A percentile compares a stretch with the other conserved stretches of the same genome.
Evolutionary conservation across 37 sponge, comb jelly and placozoan species (phyloP).

Genomic region (Chondrilla cf. caribensis): DNA sequence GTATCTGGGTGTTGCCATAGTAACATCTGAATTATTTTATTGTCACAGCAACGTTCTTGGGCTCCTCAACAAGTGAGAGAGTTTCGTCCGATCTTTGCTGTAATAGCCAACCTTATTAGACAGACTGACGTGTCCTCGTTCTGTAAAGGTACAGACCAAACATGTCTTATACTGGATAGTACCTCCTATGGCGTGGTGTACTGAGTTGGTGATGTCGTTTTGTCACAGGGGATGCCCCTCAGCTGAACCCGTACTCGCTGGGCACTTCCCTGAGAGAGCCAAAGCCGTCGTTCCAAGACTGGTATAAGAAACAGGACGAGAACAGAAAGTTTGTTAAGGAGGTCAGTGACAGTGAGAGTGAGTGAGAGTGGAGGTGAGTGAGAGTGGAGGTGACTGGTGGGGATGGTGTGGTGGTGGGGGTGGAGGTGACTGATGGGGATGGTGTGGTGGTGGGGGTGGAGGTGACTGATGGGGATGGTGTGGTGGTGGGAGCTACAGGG

Average conservation of each 20-base stretch:
- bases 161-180: too few relatives aligned
- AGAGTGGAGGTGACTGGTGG: too few relatives aligned
- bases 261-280: background rate
- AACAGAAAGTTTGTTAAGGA: constrained; percentile 13
- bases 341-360: background rate
- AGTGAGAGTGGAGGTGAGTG: too few relatives aligned
- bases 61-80: background rate
- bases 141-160: background rate
- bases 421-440: too few relatives aligned
- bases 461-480: too few relatives aligned
- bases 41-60: background rate
- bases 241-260: background rate
- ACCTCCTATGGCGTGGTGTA: too few relatives aligned
- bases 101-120: background rate
- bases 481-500: too few relatives aligned
- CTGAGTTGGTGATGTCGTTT: too few relatives aligned
- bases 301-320: constrained; percentile 2
- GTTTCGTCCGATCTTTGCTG: background rate
- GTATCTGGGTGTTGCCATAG: too few relatives aligned
- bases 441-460: too few relatives aligned
- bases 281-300: background rate
- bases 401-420: too few relatives aligned
- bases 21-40: background rate
- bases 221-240: too few relatives aligned
- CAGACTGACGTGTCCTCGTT: background rate